Evolutionary conservation across 2,797 vertebrate species (phyloP).

Genomic region (Lagorchestes hirsutus): DNA sequence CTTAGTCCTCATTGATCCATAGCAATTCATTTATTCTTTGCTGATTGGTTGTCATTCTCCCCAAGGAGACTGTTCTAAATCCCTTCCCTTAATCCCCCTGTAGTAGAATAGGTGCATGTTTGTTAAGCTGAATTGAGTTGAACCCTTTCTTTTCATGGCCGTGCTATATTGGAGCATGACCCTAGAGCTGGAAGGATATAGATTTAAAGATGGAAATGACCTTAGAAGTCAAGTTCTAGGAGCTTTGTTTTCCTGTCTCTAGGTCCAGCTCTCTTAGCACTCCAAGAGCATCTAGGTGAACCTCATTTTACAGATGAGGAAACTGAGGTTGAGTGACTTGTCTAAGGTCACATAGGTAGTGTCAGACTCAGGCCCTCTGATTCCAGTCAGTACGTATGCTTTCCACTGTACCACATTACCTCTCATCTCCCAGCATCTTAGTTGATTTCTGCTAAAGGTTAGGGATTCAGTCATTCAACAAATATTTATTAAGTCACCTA

Average conservation of each 20-base stretch:
- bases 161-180: no score
- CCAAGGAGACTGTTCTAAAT: neutral
- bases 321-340: neutral
- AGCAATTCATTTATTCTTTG: neutral
- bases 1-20: neutral
- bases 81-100: neutral
- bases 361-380: neutral
- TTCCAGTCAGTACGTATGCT: neutral
- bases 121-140: neutral
- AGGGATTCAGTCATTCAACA: neutral
- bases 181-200: no score
- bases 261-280: neutral
- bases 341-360: neutral
- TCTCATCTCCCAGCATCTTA: neutral
- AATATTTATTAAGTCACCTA: neutral
- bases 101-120: neutral
- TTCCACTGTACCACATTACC: neutral
- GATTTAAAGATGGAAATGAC: no score
- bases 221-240: no score
- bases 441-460: neutral
- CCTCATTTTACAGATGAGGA: no score
- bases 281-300: neutral
- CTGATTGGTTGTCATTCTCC: neutral
- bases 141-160: neutral
- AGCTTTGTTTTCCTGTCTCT: neutral